Evolutionary conservation across 64 coral and sea anemone species (phyloP).

Genomic region (Montipora cactus): DNA sequence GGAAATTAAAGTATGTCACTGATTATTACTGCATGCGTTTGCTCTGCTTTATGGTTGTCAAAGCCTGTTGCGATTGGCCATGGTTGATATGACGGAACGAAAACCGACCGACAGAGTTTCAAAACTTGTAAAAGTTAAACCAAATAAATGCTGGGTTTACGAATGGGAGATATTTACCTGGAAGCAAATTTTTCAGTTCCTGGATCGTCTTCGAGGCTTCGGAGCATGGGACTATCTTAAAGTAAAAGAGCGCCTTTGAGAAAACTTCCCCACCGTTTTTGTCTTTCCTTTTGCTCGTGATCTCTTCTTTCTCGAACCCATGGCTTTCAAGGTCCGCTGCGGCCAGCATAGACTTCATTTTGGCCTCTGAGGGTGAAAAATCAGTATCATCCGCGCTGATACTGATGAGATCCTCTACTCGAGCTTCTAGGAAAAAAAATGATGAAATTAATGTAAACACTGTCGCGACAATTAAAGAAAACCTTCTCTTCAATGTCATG

Average conservation of each 20-base stretch:
- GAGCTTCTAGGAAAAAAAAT: not conserved
- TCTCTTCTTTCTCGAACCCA: not conserved
- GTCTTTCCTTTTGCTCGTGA: not conserved
- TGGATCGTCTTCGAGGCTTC: not conserved
- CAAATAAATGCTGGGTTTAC: too few species aligned
- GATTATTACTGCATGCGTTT: too few species aligned
- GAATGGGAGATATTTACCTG: not conserved
- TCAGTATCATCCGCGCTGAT: not conserved
- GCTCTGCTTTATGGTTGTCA: too few species aligned
- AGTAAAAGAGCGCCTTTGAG: not conserved
- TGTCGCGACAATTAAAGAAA: not conserved
- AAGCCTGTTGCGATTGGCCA: too few species aligned
- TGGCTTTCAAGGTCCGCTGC: slow-evolving; percentile 1
- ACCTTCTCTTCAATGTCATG: not conserved
- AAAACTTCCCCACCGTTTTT: not conserved
- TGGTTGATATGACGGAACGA: too few species aligned
- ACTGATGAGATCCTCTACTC: not conserved
- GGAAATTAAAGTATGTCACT: too few species aligned
- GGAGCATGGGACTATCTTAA: not conserved
- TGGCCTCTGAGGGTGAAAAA: not conserved
- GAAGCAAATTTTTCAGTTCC: not conserved
- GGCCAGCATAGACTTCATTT: not conserved
- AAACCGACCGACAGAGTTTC: too few species aligned
- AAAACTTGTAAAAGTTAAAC: too few species aligned
- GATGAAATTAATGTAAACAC: not conserved